Evolutionary conservation across 2,888 invertebrate genomes (phyloP), one percentile per base, ranked within the genome.

Genomic region (Yponomeuta malinellus): DNA sequence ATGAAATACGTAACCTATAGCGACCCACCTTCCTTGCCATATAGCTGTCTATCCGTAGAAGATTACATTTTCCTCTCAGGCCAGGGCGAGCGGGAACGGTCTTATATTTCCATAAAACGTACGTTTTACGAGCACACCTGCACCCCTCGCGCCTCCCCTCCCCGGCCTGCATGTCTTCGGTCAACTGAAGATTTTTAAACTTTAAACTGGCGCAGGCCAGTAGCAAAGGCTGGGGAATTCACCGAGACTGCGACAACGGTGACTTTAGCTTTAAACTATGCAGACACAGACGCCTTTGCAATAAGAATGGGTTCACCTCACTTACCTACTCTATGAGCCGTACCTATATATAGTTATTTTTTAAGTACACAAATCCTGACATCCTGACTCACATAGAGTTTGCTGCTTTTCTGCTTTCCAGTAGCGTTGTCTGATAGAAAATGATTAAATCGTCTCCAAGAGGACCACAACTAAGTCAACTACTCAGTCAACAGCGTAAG

Each of bases 81-180:
- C 78, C 78, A 74, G 79, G 78, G 77, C 78, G 75, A 79, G 81
- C 82, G 87, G 86, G 87, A 86, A 87, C 83, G 86, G 87, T 87
- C 87, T 88, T 87, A 87, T 87, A 87, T 87, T 88, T 87, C 87
- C 88, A 88, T 88, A 88, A 88, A 88, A 83, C 82, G 82, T 81
- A 84, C 52, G 66, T 31, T 70, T 71, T 71, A 71, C 70, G 70
- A 70, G 37, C 70, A n/a, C 70, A 70, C 85, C 83, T 83, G 81
- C 81, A 76, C 78, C 76, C 75, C 74, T 73, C 72, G 73, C 77
- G 74, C 75, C 75, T 73, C 70, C 73, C 73, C 75, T 73, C 77
- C 75, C 67, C 37, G 23, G 23, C 43, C n/a, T 37, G 33, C 66
- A 37, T n/a, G 67, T 75, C 75, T 74, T 76, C 73, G 79, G 78